A percentile compares a stretch with the other conserved stretches of the same genome.
phyloP scores from a whole-genome alignment of 2,797 vertebrate genomes.

The Yasuhikotakia modesta region DNA sequence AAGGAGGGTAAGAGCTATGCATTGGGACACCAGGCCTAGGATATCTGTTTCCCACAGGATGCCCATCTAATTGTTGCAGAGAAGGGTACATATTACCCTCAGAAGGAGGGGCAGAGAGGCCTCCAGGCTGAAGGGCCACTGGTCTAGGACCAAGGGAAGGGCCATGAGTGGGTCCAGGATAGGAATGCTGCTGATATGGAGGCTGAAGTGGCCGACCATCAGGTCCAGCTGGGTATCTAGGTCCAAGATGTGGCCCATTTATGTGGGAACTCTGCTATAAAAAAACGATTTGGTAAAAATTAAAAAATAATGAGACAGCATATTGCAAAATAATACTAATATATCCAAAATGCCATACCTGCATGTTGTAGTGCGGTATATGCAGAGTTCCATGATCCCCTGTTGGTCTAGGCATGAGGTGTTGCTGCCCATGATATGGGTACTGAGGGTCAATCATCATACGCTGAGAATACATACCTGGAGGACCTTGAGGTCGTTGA shows the following conservation, averaged over 20 bases:
- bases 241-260: conserved; percentile 79
- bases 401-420: conserved; percentile 77
- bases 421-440: conserved; percentile 74
- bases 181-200: conserved; percentile 72
- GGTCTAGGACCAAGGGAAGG: conserved; percentile 82
- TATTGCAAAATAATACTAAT: background rate
- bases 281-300: background rate
- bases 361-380: conserved; percentile 81
- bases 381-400: conserved; percentile 79
- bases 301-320: background rate
- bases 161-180: conserved; percentile 81
- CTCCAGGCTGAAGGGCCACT: conserved; percentile 79
- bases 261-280: conserved; percentile 76
- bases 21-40: conserved; percentile 69
- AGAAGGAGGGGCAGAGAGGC: conserved; percentile 73
- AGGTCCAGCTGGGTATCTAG: conserved; percentile 74
- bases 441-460: conserved; percentile 80
- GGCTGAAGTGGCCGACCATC: conserved; percentile 72
- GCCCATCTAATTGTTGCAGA: conserved; percentile 76
- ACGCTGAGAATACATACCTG: conserved; percentile 80
- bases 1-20: conserved; percentile 68
- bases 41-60: conserved; percentile 69
- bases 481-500: conserved; percentile 72
- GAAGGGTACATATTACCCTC: conserved; percentile 83
- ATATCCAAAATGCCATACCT: conserved; percentile 73